A percentile compares a stretch with the other conserved stretches of the same genome.
These are phyloP conservation scores for Protodeltote pygarga DNA, from an alignment of 2,888 invertebrate species.

Conservation along the genomic window DNA sequence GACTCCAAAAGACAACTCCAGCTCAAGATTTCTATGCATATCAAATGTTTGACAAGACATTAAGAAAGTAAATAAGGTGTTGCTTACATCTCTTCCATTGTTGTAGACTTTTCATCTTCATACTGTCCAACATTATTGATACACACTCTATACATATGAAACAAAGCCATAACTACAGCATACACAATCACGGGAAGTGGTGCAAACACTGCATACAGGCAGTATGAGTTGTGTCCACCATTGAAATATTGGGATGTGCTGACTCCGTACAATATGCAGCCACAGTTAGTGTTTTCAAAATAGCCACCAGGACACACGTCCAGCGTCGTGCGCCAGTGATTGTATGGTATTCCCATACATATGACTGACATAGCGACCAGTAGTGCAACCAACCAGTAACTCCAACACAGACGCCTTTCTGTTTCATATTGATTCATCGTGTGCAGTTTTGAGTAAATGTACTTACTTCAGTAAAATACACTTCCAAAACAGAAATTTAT, in stretches of 20 bases:
- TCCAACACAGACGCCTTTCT: conserved; percentile 73
- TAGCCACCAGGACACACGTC: conserved; percentile 88
- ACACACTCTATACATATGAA: conserved; percentile 90
- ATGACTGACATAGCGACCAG: conserved; percentile 73
- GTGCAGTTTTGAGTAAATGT: conserved; percentile 8
- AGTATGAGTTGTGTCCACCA: conserved; percentile 89
- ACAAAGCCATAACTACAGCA: conserved; percentile 88
- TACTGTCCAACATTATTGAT: conserved; percentile 86
- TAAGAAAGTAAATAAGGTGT: not conserved
- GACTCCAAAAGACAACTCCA: no score
- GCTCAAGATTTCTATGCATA: no score
- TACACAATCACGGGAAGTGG: conserved; percentile 88
- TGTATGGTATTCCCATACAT: conserved; percentile 88
- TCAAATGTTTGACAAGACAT: no score
- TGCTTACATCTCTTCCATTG: conserved; percentile 83
- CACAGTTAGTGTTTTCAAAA: conserved; percentile 88
- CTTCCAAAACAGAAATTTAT: not conserved
- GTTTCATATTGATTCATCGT: conserved; percentile 78
- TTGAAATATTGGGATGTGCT: conserved; percentile 88
- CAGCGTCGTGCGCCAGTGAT: conserved; percentile 89
- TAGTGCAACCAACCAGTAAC: conserved; percentile 68
- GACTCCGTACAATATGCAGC: conserved; percentile 89
- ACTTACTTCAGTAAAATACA: not conserved
- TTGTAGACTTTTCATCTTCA: conserved; percentile 79
- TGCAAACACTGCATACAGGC: conserved; percentile 90